Base-by-base conservation (phyloP, 2,797 vertebrate species). In the Phyllotis vaccarum region DNA sequence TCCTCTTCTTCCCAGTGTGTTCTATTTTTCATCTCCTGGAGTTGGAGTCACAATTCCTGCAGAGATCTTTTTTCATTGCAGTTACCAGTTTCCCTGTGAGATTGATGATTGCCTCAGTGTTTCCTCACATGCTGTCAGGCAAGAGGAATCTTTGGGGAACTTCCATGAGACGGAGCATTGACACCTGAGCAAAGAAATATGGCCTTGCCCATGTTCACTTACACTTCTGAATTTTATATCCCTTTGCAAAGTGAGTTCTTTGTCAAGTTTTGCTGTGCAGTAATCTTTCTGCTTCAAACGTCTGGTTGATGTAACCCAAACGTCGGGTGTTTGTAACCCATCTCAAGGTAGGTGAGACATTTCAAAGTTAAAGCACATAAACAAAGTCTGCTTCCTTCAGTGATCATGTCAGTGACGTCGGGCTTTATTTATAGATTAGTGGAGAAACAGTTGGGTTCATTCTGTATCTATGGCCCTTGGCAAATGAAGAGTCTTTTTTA, bases 131-230 rank as follows among this genome's bases (percentile, higher is more conserved):
- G 12, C 0, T 16, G 58, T 72, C 66, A 68, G 80, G 85, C 37
- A 19, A 40, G 49, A 43, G 40, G 7, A 22, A n/a, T 92, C 86
- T 34, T 56, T 68, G 40, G 95, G 96, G 83, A 89, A 31, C 62
- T n/a, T 89, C 75, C 86, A 40, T 12, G 83, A 60, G 78, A 80
- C 3, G 64, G 0, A 14, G 31, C 21, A 1, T n/a, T 80, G 82
- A 85, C 92, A 85, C 40, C 78, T 24, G 68, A 60, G 83, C 31
- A 22, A 76, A 96, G 93, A 89, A 81, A 52, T 88, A 72, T 7
- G n/a, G 87, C 86, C 0, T 37, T 0, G 0, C 86, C 93, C 11
- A 11, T 5, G 0, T 76, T 66, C 92, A 6, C 46, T 8, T 40
- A 78, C n/a, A 34, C 58, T 56, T 52, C 19, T 91, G 79, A 74